Conservation (phyloP, 2,797 vertebrate species). For the Adrianichthys oophorus region DNA sequence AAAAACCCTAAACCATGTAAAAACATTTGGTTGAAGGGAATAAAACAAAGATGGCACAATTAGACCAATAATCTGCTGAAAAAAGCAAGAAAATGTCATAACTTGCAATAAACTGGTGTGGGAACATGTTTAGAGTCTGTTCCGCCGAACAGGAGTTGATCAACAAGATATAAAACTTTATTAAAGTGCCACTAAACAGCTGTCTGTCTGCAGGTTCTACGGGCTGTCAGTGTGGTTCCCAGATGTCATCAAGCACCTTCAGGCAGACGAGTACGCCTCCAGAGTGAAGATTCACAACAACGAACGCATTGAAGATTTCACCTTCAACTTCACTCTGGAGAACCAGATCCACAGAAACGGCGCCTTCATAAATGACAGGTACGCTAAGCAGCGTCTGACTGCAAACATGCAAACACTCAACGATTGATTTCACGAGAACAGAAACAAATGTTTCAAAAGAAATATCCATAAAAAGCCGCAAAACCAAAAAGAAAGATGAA, state of each 20-base stretch:
- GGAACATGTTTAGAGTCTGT: not conserved
- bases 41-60: too few species aligned
- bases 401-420: too few species aligned
- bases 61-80: too few species aligned
- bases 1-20: too few species aligned
- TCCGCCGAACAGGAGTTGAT: not conserved
- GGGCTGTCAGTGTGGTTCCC: conserved; percentile 98
- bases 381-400: not conserved
- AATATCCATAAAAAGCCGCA: too few species aligned
- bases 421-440: not conserved
- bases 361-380: conserved; percentile 93
- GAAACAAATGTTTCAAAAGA: not conserved
- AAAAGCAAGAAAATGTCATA: too few species aligned
- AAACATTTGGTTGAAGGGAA: too few species aligned
- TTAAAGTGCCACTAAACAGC: not conserved
- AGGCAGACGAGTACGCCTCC: conserved; percentile 90
- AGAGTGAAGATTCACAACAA: conserved; percentile 84
- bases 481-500: too few species aligned
- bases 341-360: conserved; percentile 93
- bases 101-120: too few species aligned
- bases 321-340: conserved; percentile 96
- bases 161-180: not conserved
- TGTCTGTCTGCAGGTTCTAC: conserved; percentile 84
- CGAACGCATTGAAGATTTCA: conserved; percentile 86
- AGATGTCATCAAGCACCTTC: conserved; percentile 96